These are phyloP conservation scores for Macrobrachium nipponense DNA, from an alignment of 1,140 invertebrate species.

Conservation along the genomic window DNA sequence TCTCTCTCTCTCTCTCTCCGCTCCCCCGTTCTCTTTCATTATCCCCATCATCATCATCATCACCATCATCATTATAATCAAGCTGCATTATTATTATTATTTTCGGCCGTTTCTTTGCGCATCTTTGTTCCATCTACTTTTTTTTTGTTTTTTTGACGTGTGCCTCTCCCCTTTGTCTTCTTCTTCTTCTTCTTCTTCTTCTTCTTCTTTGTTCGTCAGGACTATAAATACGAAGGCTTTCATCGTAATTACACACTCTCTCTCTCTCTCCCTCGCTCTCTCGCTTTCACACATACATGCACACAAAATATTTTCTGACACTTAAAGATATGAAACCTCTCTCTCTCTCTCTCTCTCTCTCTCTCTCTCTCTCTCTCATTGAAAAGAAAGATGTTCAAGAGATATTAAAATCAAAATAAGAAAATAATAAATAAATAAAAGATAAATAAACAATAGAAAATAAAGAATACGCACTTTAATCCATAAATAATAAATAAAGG, in stretches of 20 bases:
- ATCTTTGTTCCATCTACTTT: not conserved
- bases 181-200: not conserved
- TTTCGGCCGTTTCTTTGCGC: not conserved
- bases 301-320: no score
- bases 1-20: constrained; percentile 2
- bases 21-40: not conserved
- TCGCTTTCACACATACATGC: no score
- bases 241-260: not conserved
- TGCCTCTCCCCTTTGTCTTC: not conserved
- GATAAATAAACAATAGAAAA: no score
- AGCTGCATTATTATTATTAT: not conserved
- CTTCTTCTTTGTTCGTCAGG: not conserved
- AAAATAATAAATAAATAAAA: no score
- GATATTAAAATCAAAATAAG: no score
- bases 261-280: no score
- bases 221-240: not conserved
- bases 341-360: no score
- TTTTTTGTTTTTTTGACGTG: not conserved
- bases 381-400: no score
- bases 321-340: no score
- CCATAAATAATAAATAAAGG: no score
- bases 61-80: not conserved
- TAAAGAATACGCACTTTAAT: no score
- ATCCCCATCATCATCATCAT: not conserved
- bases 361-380: no score